A percentile compares a stretch with the other conserved stretches of the same genome.
phyloP scores from a whole-genome alignment of 1,140 invertebrate genomes.

The Papilio helenus region DNA sequence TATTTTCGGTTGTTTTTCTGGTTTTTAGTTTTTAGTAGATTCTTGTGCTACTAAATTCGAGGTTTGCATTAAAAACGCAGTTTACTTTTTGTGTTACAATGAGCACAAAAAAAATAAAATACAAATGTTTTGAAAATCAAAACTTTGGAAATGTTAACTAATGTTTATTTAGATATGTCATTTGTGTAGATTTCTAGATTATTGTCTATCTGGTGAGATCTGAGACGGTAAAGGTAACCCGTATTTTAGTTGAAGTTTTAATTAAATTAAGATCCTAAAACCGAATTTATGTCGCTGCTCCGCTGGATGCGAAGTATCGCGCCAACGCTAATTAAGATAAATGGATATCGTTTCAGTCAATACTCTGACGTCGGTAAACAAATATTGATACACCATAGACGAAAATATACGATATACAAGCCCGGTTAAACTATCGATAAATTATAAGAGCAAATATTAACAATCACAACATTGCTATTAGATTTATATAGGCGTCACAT shows the following conservation, averaged over 20 bases:
- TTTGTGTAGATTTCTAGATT: no score
- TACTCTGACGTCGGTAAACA: constrained; percentile 5
- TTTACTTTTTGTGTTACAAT: no score
- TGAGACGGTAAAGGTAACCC: background rate
- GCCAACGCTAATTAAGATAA: constrained; percentile 13
- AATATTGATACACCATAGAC: background rate
- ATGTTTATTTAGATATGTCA: no score
- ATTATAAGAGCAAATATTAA: background rate
- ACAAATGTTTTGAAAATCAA: no score
- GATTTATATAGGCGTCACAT: background rate
- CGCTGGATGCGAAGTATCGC: background rate
- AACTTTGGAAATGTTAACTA: no score
- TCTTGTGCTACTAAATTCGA: no score
- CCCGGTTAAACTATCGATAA: background rate
- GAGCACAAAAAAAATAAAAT: no score
- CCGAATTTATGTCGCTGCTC: constrained; percentile 8
- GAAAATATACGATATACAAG: background rate
- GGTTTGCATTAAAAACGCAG: no score
- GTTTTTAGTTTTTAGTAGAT: no score
- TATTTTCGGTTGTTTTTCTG: no score
- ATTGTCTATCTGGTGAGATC: background rate
- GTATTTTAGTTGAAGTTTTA: constrained; percentile 18
- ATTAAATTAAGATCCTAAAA: constrained; percentile 20
- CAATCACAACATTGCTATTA: background rate
- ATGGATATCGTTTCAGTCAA: constrained; percentile 16